Evolutionary conservation across 2,888 invertebrate species (phyloP), one percentile per base, ranked within the genome.

Genomic region (Polymixis flavicincta): DNA sequence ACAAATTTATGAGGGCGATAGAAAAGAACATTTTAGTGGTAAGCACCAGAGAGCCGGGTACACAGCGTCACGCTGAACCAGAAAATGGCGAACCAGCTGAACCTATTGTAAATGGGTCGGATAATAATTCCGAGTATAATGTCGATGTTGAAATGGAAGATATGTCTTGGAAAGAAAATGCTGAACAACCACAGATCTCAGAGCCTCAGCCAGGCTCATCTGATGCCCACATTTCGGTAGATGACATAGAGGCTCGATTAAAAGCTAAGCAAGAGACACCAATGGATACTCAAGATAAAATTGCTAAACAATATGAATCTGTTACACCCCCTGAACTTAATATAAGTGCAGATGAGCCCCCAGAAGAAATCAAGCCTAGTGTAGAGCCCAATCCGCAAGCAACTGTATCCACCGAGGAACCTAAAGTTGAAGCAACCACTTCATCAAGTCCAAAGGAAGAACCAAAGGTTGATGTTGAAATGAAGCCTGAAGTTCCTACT

Each of bases 1-100:
- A 99, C 92, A 99, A 99, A 94, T 99, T 98, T 92, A 98, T 99
- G 98, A 97, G 99, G 77, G 99, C 99, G 0, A 97, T 99, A 78
- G 99, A 99, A 93, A 99, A 99, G 94, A 99, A 98, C 90, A 98
- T 99, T 87, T 95, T 99, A 88, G 99, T 99, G 77, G 99, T 99
- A 17, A 98, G 98, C 91, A 98, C 98, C 52, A 97, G 97, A 86
- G 98, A 97, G 90, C 98, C 98, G 4, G 98, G 98, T 22, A 92
- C 94, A 28, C 97, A 96, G 86, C 97, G 97, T 65, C 96, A 93
- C 45, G 94, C 97, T 22, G 97, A 97, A 82, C 97, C 97, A 22
- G 97, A 98, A 91, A 97, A 98, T 92, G 97, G 97, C 0, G 98
- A 98, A 82, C 96, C 97, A 13, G 94, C 97, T 74, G 97, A 97